Evolutionary conservation across 2,888 invertebrate species (phyloP), one percentile per base, ranked within the genome.

Genomic region (Brachyptera risi): DNA sequence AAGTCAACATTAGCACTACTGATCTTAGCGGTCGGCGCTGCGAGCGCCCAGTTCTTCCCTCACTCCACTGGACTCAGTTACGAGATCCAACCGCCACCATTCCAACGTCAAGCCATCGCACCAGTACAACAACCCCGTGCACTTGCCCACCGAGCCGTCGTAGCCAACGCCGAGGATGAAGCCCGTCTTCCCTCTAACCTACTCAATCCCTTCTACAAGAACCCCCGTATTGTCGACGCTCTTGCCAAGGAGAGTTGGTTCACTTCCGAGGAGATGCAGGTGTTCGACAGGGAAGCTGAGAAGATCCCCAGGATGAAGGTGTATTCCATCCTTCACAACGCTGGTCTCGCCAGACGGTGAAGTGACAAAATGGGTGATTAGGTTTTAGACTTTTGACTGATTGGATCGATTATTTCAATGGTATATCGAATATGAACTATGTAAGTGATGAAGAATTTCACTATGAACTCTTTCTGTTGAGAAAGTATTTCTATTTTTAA

Each of bases 201-300:
- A 26, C 75, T 81, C 56, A 88, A 87, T 71, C 78, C 83, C 23
- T 91, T 91, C 73, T 92, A 89, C 73, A 88, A 86, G 69, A 86
- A 91, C 74, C 90, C 90, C 0, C 73, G 78, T 1, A 82, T 89
- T 11, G 90, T 87, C 4, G 84, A 83, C 4, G 85, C 83, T 0
- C 77, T 92, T 9, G 90, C 91, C 1, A 85, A 85, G 68, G 88
- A 87, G 68, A 90, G 90, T 0, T 89, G 90, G 87, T 83, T 89
- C 67, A 81, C 83, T 0, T 81, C 86, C 66, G 88, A 88, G 70
- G 90, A 90, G 73, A 87, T 85, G 80, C 87, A 85, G 63, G 90
- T 91, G 0, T 80, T 84, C 44, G 83, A 90, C 70, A 80, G 92
- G 11, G 90, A 90, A 70, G 86, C 90, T 0, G 90, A 91, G 68